Base-by-base conservation (phyloP, 2,888 invertebrate species). In the Formica aserva region DNA sequence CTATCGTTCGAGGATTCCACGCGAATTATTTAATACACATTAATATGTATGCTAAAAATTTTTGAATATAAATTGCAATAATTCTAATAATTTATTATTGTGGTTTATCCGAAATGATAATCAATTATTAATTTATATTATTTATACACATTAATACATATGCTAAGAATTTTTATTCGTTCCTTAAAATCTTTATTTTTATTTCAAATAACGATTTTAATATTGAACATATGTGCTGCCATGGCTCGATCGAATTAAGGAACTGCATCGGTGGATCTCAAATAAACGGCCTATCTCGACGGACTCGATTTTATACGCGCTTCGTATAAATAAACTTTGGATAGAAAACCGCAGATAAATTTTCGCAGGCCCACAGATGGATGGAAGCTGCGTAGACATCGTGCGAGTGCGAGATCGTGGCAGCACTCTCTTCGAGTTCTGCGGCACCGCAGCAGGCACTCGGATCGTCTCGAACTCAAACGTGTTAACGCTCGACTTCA, bases 361-460 rank as follows among this genome's bases (percentile, higher is more conserved):
- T 41, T n/a, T 26, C 13, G 75, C 69, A 94, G 94, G 91, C 81
- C 92, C 92, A 29, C 91, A 93, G 71, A 74, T 87, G 18, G 93
- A 94, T 77, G 94, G 94, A 82, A 94, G 92, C 82, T 94, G 94
- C 86, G 86, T 93, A 72, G 94, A 94, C 86, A 90, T 94, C 8
- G 91, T 94, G 45, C 91, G 94, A 80, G 92, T 94, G 74, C 91
- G 94, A 62, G 94, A 94, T 63, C 91, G 86, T 82, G 94, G 93
- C 29, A 91, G 87, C 62, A 94, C 94, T 9, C 88, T 95, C 69
- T 93, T 93, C 86, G 94, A 94, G 84, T 91, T 92, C 26, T 95
- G 94, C 66, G 95, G 94, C 45, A 93, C 92, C 48, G 89, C 87
- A 15, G 93, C 94, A 18, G 94, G 94, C 55, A 87, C 92, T 66